A percentile compares a stretch with the other conserved stretches of the same genome.
Conservation (phyloP, 2,888 invertebrate genomes). For the Nomada fucata region DNA sequence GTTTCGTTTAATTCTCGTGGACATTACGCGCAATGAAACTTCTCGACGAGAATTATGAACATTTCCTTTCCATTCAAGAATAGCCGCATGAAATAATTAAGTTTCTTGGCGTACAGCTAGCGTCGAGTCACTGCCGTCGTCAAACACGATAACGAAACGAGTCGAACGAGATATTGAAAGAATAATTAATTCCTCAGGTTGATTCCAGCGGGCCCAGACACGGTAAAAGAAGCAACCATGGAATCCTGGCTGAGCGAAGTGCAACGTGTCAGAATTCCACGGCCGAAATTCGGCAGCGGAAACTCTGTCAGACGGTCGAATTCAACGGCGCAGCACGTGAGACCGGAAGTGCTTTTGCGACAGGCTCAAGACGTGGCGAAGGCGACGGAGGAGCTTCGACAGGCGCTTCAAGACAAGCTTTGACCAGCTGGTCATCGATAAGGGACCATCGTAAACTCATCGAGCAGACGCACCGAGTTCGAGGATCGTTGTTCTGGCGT, state of each 20-base stretch:
- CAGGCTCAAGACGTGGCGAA: constrained; percentile 86
- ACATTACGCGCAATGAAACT: no score
- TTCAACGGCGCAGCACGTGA: constrained; percentile 86
- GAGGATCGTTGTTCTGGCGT: constrained; percentile 23
- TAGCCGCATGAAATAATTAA: no score
- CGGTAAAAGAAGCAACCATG: constrained; percentile 85
- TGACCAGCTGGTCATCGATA: constrained; percentile 83
- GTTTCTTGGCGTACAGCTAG: no score
- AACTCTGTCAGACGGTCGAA: constrained; percentile 84
- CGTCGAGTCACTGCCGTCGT: no score
- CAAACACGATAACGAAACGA: no score
- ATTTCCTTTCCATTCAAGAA: no score
- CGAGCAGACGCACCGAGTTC: constrained; percentile 27
- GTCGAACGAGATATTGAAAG: no score
- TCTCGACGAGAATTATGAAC: no score
- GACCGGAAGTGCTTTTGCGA: constrained; percentile 85
- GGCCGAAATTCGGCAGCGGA: constrained; percentile 91
- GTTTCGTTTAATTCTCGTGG: no score
- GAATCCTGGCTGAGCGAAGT: constrained; percentile 94
- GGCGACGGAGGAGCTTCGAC: constrained; percentile 91
- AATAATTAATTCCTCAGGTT: not conserved
- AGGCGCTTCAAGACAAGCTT: constrained; percentile 91
- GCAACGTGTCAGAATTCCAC: constrained; percentile 92
- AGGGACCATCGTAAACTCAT: constrained; percentile 37
- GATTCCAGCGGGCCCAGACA: constrained; percentile 15